phyloP scores from a whole-genome alignment of 2,797 vertebrate genomes.

The Numenius phaeopus region DNA sequence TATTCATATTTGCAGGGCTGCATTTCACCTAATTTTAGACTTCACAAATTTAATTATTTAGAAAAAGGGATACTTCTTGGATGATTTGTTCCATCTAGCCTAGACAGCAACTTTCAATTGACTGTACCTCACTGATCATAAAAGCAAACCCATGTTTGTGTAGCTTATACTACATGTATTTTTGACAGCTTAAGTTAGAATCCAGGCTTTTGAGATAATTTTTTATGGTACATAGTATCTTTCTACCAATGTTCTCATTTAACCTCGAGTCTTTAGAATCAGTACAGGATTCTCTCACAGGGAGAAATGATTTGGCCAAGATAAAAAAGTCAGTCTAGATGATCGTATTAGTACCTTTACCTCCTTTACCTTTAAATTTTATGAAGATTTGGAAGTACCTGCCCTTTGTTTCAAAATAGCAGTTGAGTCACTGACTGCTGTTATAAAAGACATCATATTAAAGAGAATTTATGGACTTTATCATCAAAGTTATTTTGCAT shows the following conservation, averaged over 20 bases:
- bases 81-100: background rate
- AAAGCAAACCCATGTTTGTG: background rate
- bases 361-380: background rate
- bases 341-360: background rate
- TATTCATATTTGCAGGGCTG: background rate
- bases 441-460: background rate
- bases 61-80: background rate
- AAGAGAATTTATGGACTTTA: background rate
- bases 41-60: background rate
- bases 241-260: background rate
- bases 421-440: background rate
- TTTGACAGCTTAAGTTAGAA: background rate
- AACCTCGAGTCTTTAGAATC: background rate
- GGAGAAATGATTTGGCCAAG: background rate
- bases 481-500: background rate
- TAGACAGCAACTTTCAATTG: background rate
- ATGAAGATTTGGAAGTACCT: background rate
- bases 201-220: background rate
- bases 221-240: background rate
- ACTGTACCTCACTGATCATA: background rate
- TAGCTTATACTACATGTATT: background rate
- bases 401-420: background rate
- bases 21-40: background rate
- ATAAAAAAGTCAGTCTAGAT: background rate
- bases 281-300: background rate